phyloP scores from a whole-genome alignment of 2,888 invertebrate species.

The Agrotis segetum region DNA sequence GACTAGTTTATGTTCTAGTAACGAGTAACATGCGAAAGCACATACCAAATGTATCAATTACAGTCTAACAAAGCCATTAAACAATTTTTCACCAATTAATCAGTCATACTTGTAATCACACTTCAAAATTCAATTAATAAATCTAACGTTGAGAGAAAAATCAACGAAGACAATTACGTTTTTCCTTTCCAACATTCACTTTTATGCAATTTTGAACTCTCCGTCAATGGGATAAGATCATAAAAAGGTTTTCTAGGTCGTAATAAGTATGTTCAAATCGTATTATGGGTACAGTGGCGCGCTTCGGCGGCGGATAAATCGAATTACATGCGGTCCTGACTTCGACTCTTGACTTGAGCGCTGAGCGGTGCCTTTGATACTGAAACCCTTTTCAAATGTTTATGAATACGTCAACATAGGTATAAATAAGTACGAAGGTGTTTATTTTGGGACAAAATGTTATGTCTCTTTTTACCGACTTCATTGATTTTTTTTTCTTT shows the following conservation, averaged over 20 bases:
- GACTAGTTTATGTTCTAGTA: background rate
- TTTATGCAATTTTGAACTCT: slow-evolving; percentile 32
- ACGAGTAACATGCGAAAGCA: background rate
- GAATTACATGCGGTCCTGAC: slow-evolving; percentile 78
- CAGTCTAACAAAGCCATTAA: slow-evolving; percentile 8
- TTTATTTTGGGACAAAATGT: slow-evolving; percentile 23
- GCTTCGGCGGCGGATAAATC: slow-evolving; percentile 73
- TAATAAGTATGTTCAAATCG: slow-evolving; percentile 67
- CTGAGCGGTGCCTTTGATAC: slow-evolving; percentile 74
- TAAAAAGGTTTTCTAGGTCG: slow-evolving; percentile 33
- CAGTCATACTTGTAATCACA: slow-evolving; percentile 13
- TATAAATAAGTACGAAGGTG: background rate
- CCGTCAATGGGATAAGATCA: slow-evolving; percentile 24
- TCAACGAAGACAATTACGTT: slow-evolving; percentile 22
- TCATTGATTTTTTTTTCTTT: no score
- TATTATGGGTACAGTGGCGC: slow-evolving; percentile 74
- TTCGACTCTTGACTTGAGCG: slow-evolving; percentile 72
- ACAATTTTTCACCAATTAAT: slow-evolving; percentile 36
- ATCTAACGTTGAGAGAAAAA: slow-evolving; percentile 30
- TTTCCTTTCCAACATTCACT: background rate
- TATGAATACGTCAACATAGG: slow-evolving; percentile 56
- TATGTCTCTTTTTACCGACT: background rate
- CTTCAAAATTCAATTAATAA: slow-evolving; percentile 45
- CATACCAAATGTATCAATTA: slow-evolving; percentile 21
- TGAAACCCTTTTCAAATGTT: slow-evolving; percentile 73